phyloP scores from a whole-genome alignment of 2,888 invertebrate species.

The Synanthedon vespiformis region DNA sequence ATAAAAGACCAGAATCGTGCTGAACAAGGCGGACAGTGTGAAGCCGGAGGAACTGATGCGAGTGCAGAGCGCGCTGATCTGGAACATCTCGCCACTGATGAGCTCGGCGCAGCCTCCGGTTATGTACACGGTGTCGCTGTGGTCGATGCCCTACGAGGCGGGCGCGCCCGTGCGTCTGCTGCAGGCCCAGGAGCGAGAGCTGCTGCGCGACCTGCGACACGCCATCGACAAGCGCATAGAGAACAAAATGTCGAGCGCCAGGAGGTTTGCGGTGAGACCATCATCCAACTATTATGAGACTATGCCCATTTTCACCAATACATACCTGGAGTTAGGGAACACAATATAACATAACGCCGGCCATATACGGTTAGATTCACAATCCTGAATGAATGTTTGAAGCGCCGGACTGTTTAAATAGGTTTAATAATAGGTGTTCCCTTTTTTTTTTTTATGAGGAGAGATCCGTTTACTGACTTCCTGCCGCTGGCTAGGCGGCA shows the following conservation, averaged over 20 bases:
- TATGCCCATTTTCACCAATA: background rate
- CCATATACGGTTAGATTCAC: no score
- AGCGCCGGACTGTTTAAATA: no score
- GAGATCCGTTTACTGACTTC: no score
- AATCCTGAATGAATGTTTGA: no score
- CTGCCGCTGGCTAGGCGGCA: no score
- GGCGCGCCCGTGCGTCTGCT: constrained; percentile 86
- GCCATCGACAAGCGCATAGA: constrained; percentile 91
- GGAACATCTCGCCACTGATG: constrained; percentile 97
- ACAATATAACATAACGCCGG: no score
- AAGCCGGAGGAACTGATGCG: constrained; percentile 93
- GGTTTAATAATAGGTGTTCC: no score
- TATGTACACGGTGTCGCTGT: constrained; percentile 90
- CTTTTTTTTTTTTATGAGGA: no score
- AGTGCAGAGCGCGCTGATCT: constrained; percentile 93
- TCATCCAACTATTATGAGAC: background rate
- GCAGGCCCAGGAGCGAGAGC: constrained; percentile 89
- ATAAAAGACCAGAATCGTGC: constrained; percentile 84
- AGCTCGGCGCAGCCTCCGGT: constrained; percentile 93
- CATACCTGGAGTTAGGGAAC: background rate
- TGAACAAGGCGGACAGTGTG: constrained; percentile 95
- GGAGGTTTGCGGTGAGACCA: constrained; percentile 89
- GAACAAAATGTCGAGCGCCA: constrained; percentile 93
- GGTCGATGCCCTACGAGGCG: constrained; percentile 86
- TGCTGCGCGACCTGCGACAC: constrained; percentile 85